Base-by-base conservation (phyloP, 2,113 vertebrate species). In the Hirundichthys speculiger region DNA sequence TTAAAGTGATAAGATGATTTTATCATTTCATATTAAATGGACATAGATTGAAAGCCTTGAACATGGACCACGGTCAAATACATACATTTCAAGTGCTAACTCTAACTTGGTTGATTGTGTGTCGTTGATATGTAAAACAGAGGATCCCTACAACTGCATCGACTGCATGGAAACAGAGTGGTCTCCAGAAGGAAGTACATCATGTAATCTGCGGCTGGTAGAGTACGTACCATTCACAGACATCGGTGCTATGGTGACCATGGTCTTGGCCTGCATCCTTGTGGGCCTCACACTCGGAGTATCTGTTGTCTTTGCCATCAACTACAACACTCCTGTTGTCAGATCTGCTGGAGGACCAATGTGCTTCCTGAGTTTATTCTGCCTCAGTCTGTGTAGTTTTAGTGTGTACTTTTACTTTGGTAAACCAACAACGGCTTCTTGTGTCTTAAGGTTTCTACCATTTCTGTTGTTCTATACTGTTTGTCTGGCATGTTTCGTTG, bases 401-500 rank as follows among this genome's bases (percentile, higher is more conserved):
- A 41, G 40, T 41, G 40, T 41, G 40, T 41, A 15, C 7, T 41
- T 41, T 6, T 41, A 41, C 16, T 41, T 41, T 41, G 40, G 40
- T 16, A 15, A 41, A 15, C 40, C 40, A 13, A 41, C 40, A 41
- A n/a, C n/a, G n/a, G n/a, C n/a, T n/a, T 11, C 12, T 0, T 96
- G 96, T 73, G 27, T 93, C 39, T 50, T 95, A 34, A 83, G 89
- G 43, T 63, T 80, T 8, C 64, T 89, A 0, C 69, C 93, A 13
- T 96, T 94, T 34, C 0, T 55, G 3, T 25, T 95, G 34, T 88
- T 94, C 55, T 92, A 92, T 76, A 86, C 92, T 0, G 3, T 91
- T 34, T 96, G 95, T 81, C 80, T 96, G 0, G 93, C 94, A n/a
- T n/a, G n/a, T n/a, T n/a, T n/a, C n/a, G 90, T 90, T 0, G 91